Evolutionary conservation across 2,888 invertebrate genomes (phyloP), one percentile per base, ranked within the genome.

Genomic region (Norana najaformis): DNA sequence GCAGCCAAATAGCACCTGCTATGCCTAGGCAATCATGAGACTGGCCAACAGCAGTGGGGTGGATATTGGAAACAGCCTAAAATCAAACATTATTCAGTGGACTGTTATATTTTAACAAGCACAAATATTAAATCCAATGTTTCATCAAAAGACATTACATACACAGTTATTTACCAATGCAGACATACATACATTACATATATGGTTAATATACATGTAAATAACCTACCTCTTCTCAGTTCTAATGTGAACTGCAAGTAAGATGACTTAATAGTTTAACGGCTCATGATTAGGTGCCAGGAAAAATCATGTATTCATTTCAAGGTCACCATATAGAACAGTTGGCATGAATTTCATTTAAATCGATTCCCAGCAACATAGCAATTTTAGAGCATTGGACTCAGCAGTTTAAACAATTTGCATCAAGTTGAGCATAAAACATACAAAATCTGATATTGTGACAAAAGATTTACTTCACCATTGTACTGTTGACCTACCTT

Each of bases 11-110:
- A 85, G 35, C 14, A 20, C 37, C 37, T 85, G 85, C 34, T 85
- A 85, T 1, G 35, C 20, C 85, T 85, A 85, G 37, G 85, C 35
- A 35, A 85, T 5, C 35, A 36, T 23, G 37, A 35, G 23, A 16
- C 37, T 85, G 85, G 85, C 85, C 85, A 85, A 37, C 85, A 85
- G 85, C 85, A 39, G 47, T 88, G 37, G 34, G 34, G 20, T 41
- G 5, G 34, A 36, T 23, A 38, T 36, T 38, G 23, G 38, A 88
- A 88, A 23, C 88, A 88, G 39, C 88, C 88, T 41, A 39, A 88
- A 88, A 41, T 88, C 1, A 85, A 85, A 4, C n/a, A 69, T 69
- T 69, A 69, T 69, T n/a, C 69, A 69, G 13, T n/a, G 69, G n/a
- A 69, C 69, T n/a, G 69, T 69, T n/a, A 69, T 8, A n/a, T 69